Conservation (phyloP, 37 sponge, comb jelly and placozoan genomes). For the Spongilla lacustris region DNA sequence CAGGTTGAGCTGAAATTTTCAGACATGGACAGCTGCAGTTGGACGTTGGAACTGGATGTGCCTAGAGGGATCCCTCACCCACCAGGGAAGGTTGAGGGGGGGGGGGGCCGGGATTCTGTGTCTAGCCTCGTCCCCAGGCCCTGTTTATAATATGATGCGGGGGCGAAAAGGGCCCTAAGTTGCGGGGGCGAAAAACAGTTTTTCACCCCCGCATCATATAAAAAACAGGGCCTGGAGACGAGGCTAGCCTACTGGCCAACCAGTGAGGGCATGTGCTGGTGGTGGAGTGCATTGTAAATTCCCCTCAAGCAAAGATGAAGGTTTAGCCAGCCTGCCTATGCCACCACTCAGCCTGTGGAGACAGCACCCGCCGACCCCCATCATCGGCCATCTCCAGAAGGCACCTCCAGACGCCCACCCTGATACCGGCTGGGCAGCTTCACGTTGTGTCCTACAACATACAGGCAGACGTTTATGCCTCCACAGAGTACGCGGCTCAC, state of each 20-base stretch:
- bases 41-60: constrained; percentile 74
- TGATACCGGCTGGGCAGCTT: constrained; percentile 31
- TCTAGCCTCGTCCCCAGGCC: too few species aligned
- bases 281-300: constrained; percentile 70
- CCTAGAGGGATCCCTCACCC: too few species aligned
- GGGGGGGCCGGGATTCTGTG: too few species aligned
- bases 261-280: constrained; percentile 42
- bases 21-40: constrained; percentile 25
- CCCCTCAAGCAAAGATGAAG: constrained; percentile 32
- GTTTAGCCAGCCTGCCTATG: neutral
- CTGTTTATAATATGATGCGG: too few species aligned
- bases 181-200: too few species aligned
- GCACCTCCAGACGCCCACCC: constrained; percentile 49
- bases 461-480: constrained; percentile 67
- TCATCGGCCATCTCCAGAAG: constrained; percentile 20
- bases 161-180: too few species aligned
- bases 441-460: constrained; percentile 88
- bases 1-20: constrained; percentile 71
- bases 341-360: constrained; percentile 9
- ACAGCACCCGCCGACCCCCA: neutral
- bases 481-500: constrained; percentile 13
- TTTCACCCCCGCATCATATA: too few species aligned
- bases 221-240: too few species aligned
- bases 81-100: neutral
- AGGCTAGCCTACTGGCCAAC: constrained; percentile 71